A percentile compares a stretch with the other conserved stretches of the same genome.
Evolutionary conservation across 2,888 invertebrate genomes (phyloP).

Genomic region (Tetranychus truncatus): DNA sequence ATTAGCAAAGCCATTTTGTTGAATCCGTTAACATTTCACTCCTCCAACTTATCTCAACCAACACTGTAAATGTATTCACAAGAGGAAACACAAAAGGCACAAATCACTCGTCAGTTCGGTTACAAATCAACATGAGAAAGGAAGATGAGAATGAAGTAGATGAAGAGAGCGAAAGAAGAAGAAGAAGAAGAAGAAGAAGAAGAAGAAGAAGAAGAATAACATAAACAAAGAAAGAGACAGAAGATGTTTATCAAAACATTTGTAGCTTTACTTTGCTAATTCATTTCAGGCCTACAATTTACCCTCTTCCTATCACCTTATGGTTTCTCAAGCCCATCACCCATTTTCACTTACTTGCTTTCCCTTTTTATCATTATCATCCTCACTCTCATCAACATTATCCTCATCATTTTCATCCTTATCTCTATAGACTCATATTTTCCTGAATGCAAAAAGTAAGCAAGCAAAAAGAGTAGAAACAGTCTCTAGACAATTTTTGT

Average conservation of each 20-base stretch:
- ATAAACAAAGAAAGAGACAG: neutral
- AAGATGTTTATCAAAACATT: too few relatives aligned
- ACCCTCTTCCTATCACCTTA: neutral
- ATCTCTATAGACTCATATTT: neutral
- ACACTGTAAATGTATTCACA: neutral
- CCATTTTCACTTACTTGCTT: neutral
- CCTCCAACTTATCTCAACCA: neutral
- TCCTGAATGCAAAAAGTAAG: neutral
- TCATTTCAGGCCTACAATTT: neutral
- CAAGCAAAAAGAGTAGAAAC: too few relatives aligned
- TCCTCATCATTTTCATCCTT: too few relatives aligned
- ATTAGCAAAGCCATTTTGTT: neutral
- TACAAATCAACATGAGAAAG: neutral
- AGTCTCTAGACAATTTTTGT: neutral
- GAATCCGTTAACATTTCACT: neutral
- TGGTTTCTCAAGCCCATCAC: neutral
- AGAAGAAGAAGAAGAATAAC: neutral
- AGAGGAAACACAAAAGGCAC: neutral
- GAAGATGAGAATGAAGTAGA: neutral
- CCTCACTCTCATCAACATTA: too few relatives aligned
- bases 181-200: too few relatives aligned
- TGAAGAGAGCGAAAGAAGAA: neutral
- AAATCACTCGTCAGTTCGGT: neutral
- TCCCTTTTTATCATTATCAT: neutral
- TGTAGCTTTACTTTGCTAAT: too few relatives aligned